Evolutionary conservation across 2,113 vertebrate species (phyloP).

Genomic region (Psittacula cyanocephala): DNA sequence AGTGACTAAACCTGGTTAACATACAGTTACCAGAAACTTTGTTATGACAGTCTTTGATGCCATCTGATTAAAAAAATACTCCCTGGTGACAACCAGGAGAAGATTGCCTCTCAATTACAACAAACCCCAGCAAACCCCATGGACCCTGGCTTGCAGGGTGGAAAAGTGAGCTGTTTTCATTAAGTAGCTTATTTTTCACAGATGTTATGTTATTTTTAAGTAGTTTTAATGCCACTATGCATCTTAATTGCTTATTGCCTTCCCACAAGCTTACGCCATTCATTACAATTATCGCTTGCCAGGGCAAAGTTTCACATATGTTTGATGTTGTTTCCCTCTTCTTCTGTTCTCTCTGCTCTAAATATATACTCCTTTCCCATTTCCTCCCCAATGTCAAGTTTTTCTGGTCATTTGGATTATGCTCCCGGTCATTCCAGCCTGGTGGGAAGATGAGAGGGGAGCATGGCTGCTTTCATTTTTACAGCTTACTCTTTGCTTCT

Average conservation of each 20-base stretch:
- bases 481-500: neutral
- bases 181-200: constrained; percentile 67
- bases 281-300: constrained; percentile 38
- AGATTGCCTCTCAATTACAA: neutral
- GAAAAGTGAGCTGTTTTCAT: constrained; percentile 67
- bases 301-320: neutral
- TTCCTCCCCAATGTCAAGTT: neutral
- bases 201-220: constrained; percentile 73
- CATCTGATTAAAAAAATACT: neutral
- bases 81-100: neutral
- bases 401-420: neutral
- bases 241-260: constrained; percentile 68
- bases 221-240: constrained; percentile 66
- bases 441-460: neutral
- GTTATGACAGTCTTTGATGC: neutral
- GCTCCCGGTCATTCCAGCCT: neutral
- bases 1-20: neutral
- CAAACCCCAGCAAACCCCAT: neutral
- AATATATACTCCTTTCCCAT: neutral
- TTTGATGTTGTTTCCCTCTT: constrained; percentile 1
- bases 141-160: neutral
- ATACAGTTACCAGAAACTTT: neutral
- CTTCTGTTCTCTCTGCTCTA: neutral
- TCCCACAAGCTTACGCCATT: constrained; percentile 54
- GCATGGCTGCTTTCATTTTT: neutral